These are phyloP conservation scores for Schizothorax lantsangensis DNA, from an alignment of 2,797 vertebrate species.

Conservation along the genomic window DNA sequence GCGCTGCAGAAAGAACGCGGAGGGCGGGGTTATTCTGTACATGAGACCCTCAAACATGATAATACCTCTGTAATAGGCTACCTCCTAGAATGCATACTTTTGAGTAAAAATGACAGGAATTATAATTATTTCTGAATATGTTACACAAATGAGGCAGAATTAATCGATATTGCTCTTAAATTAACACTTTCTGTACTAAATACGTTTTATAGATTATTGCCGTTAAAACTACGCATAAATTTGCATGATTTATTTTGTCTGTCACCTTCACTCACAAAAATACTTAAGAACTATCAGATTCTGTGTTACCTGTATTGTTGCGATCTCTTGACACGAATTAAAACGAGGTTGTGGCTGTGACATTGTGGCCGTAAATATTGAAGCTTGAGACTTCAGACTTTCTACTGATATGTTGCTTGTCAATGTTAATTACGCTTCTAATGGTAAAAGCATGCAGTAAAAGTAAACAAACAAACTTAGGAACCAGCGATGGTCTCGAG, in stretches of 20 bases:
- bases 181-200: not conserved
- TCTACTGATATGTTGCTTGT: fast-evolving
- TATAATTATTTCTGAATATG: no score
- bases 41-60: no score
- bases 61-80: no score
- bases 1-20: no score
- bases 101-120: no score
- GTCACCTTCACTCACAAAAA: not conserved
- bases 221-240: fast-evolving
- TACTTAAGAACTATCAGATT: not conserved
- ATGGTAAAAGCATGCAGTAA: not conserved
- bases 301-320: not conserved
- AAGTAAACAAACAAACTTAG: fast-evolving
- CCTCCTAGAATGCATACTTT: no score
- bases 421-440: fast-evolving
- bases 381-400: not conserved
- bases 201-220: not conserved
- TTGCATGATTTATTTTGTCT: not conserved
- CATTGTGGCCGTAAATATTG: fast-evolving
- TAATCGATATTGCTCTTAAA: no score
- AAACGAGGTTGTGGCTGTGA: fast-evolving
- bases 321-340: fast-evolving
- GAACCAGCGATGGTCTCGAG: not conserved
- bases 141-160: no score
- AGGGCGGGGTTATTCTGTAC: no score